Base-by-base conservation (phyloP, 2,113 vertebrate genomes). In the Condylura cristata region DNA sequence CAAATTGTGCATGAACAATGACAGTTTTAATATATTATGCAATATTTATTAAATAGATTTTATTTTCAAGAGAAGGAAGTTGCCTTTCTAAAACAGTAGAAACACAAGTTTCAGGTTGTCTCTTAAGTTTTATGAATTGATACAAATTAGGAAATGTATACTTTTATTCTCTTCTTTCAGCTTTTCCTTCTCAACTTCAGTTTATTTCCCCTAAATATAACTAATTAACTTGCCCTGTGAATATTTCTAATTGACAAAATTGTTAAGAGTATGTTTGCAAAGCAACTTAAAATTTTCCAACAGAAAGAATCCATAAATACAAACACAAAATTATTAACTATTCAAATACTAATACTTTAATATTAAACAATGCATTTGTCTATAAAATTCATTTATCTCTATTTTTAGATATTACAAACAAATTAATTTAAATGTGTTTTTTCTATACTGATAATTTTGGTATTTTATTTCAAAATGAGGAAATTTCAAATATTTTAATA, bases 91-190 rank as follows among this genome's bases (percentile, higher is more conserved):
- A 84, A 80, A 53, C 83, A 89, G 60, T 56, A 46, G 60, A 86
- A 78, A 89, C 2, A 20, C 5, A 63, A 68, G 41, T 71, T 93
- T 86, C 74, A 63, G 53, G 32, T 70, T 17, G 58, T 95, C 75
- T 89, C 76, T 93, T 91, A 82, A 83, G 44, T 89, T 83, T 84
- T 86, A 65, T 34, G 89, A 82, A 75, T 18, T 75, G 61, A 0
- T 1, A 56, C 18, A n/a, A 48, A 87, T 80, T 16, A 93, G 17
- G 7, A 81, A 8, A 63, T 92, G 20, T 10, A 26, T 72, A 71
- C 0, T 72, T 96, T 39, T 70, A 75, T 94, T 60, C 94, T 90
- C 66, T 18, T 18, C 86, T 44, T 95, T 95, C 79, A 84, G 44
- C 30, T 93, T 95, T 28, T 88, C 1, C 74, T 91, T 81, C 26